Base-by-base conservation (phyloP, 2,888 invertebrate species). In the Limenitis arthemis region DNA sequence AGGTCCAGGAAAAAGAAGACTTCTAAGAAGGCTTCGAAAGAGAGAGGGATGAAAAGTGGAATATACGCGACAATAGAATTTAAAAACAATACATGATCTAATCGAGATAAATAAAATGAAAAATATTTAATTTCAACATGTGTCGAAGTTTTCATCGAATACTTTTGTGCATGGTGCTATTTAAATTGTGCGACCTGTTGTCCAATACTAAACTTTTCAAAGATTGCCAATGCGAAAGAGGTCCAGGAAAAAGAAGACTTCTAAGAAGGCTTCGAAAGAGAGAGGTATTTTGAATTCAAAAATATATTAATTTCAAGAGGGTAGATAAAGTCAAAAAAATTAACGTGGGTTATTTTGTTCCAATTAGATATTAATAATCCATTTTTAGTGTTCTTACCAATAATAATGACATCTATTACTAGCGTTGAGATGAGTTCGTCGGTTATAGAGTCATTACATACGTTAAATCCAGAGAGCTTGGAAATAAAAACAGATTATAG, bases 141-240 rank as follows among this genome's bases (percentile, higher is more conserved):
- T 77, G 79, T 70, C 72, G 67, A 68, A 70, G 65, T 84, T 79
- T 79, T 84, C 85, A 20, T 20, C 20, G 20, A 20, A 4, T 29
- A 20, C 50, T 44, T 20, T 30, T 20, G 49, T 81, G 79, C 67
- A 81, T 79, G 77, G 79, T 85, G 61, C 64, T 84, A 48, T 65
- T 80, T 37, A 70, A 68, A 62, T 57, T 84, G 70, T 80, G 75
- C 84, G 75, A 73, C 57, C 75, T 84, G 83, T 76, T 86, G 69
- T 79, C 82, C 55, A 79, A 79, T 54, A 72, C 77, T 60, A 83
- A 79, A 63, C 65, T 76, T 47, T 83, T 83, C 59, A 85, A 85
- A 64, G 73, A 77, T 58, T 86, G 84, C 72, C 81, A 81, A 79
- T 85, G 85, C 85, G 85, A 84, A 79, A 79, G 84, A 83, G 73